These are phyloP conservation scores for Macquaria australasica DNA, from an alignment of 2,113 vertebrate species.

Conservation along the genomic window DNA sequence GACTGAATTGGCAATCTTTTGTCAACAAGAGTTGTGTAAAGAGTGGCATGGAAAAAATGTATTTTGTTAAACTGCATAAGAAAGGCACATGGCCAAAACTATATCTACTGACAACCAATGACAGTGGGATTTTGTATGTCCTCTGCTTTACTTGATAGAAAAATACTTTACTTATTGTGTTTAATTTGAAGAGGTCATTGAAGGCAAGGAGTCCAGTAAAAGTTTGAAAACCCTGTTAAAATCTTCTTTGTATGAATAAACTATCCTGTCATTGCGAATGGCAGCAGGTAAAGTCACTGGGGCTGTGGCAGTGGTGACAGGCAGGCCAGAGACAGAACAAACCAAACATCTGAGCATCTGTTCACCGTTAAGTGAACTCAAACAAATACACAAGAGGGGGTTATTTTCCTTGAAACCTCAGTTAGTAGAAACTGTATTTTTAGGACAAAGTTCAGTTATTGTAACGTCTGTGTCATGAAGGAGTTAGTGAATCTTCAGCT, in stretches of 20 bases:
- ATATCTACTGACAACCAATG: neutral
- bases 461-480: neutral
- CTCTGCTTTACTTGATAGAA: neutral
- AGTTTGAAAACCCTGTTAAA: neutral
- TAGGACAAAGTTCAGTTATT: neutral
- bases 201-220: neutral
- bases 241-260: neutral
- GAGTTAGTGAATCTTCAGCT: neutral
- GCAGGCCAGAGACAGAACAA: slow-evolving; percentile 3
- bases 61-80: slow-evolving; percentile 1
- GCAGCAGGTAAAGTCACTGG: neutral
- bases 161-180: neutral
- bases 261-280: neutral
- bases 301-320: neutral
- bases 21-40: neutral
- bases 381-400: neutral
- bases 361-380: neutral
- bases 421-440: neutral
- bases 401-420: neutral
- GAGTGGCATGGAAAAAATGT: neutral
- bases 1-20: neutral
- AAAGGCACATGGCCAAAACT: neutral
- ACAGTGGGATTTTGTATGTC: neutral
- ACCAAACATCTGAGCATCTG: slow-evolving; percentile 1
- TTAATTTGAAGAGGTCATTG: neutral